Conservation (phyloP, 2,113 vertebrate species). For the Siniperca knerii region DNA sequence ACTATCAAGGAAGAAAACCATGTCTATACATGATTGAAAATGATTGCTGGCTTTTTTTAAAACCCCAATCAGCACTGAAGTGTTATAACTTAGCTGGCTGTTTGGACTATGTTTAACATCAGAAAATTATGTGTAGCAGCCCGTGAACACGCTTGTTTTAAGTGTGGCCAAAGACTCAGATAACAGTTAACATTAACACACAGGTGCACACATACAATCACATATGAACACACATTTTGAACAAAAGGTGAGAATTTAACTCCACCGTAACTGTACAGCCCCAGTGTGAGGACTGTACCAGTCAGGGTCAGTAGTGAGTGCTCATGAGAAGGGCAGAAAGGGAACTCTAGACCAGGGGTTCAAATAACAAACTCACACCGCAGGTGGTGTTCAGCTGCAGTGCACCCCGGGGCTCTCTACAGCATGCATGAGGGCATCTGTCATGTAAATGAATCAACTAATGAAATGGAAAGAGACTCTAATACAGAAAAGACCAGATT, state of each 20-base stretch:
- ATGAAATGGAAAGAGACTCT: conserved; percentile 64
- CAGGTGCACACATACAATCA: conserved; percentile 16
- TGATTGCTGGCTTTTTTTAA: conserved; percentile 54
- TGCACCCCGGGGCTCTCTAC: conserved; percentile 60
- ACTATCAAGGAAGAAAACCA: conserved; percentile 45
- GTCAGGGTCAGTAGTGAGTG: conserved; percentile 62
- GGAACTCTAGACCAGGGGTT: conserved; percentile 76
- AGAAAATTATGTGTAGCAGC: conserved; percentile 26
- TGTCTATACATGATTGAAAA: conserved; percentile 50
- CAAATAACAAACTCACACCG: conserved; percentile 79
- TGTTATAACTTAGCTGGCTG: conserved; percentile 50
- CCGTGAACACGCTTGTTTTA: neutral
- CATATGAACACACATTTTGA: neutral
- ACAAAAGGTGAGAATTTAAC: conserved; percentile 18
- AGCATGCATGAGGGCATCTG: conserved; percentile 70
- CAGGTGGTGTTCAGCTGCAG: conserved; percentile 76
- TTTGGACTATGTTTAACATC: conserved; percentile 58
- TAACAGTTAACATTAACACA: conserved; percentile 6
- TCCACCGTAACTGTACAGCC: conserved; percentile 4
- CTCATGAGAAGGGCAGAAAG: conserved; percentile 69
- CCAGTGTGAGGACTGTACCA: conserved; percentile 20
- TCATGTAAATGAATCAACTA: conserved; percentile 78
- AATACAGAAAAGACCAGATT: conserved; percentile 45
- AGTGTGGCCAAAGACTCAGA: conserved; percentile 6
- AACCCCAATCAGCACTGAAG: conserved; percentile 67